Percentiles rank a stretch among this genome's conserved stretches.
These are phyloP conservation scores for Andrena trimmerana DNA, from an alignment of 2,888 invertebrate genomes.

Conservation along the genomic window DNA sequence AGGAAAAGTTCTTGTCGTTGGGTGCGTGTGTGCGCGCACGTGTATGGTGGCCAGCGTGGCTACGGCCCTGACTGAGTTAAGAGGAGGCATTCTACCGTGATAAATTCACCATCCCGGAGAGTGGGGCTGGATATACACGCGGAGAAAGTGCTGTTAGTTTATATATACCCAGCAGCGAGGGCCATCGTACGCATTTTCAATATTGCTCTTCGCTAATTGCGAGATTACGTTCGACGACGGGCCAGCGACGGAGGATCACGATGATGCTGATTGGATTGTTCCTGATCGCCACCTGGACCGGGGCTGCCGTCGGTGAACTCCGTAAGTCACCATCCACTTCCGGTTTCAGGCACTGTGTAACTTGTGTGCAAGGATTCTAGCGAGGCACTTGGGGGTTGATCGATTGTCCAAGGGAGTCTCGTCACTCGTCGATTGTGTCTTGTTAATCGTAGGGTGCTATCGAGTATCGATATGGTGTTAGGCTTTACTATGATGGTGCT, in stretches of 20 bases:
- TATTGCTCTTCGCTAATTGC: conserved; percentile 76
- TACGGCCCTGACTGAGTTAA: conserved; percentile 83
- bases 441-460: background rate
- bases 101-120: conserved; percentile 78
- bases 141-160: conserved; percentile 84
- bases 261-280: conserved; percentile 62
- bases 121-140: conserved; percentile 70
- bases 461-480: background rate
- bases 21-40: background rate
- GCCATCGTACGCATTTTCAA: conserved; percentile 81
- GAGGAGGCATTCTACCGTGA: conserved; percentile 82
- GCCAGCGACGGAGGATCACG: conserved; percentile 46
- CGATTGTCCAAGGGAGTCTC: background rate
- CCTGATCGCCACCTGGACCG: conserved; percentile 57
- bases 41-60: conserved; percentile 31
- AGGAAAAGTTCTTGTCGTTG: background rate
- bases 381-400: background rate
- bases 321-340: conserved; percentile 69
- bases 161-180: conserved; percentile 81
- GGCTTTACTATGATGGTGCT: background rate
- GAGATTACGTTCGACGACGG: conserved; percentile 48
- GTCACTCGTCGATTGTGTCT: background rate
- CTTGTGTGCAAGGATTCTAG: background rate
- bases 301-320: conserved; percentile 63
- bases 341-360: background rate